Evolutionary conservation across 2,888 invertebrate genomes (phyloP).

Genomic region (Platypus cylindrus): DNA sequence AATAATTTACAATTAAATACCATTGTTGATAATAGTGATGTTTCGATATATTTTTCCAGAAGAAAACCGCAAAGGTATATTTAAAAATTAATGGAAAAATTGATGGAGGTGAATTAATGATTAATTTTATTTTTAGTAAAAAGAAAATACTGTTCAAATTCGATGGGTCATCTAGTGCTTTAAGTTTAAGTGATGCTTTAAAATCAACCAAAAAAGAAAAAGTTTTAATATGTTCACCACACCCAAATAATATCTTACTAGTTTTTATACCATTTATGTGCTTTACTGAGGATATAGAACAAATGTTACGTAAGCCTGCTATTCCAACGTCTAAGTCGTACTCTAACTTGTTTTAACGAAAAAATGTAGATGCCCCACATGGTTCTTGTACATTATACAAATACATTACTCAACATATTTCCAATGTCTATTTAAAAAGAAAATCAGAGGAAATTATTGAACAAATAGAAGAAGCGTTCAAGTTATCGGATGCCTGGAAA

Average conservation of each 20-base stretch:
- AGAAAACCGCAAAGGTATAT: slow-evolving; percentile 36
- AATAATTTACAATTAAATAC: slow-evolving; percentile 43
- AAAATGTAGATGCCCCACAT: slow-evolving; percentile 23
- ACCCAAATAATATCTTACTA: slow-evolving; percentile 60
- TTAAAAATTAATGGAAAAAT: slow-evolving; percentile 4
- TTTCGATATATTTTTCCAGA: slow-evolving; percentile 41
- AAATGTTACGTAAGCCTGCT: slow-evolving; percentile 30
- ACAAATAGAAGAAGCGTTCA: slow-evolving; percentile 58
- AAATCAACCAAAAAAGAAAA: slow-evolving; percentile 37
- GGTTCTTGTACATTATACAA: slow-evolving; percentile 62
- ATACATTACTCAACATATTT: slow-evolving; percentile 78
- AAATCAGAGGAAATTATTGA: slow-evolving; percentile 51
- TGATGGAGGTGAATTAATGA: background rate
- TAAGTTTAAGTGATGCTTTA: slow-evolving; percentile 28
- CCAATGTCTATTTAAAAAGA: slow-evolving; percentile 72
- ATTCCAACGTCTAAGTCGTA: too few species aligned
- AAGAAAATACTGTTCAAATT: slow-evolving; percentile 55
- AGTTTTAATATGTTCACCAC: slow-evolving; percentile 61
- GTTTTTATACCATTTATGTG: slow-evolving; percentile 72
- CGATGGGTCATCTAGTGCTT: slow-evolving; percentile 44
- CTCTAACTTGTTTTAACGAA: too few species aligned
- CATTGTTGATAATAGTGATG: slow-evolving; percentile 37
- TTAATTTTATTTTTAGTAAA: slow-evolving; percentile 33
- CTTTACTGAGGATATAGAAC: slow-evolving; percentile 76
- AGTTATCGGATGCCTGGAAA: slow-evolving; percentile 68